These are phyloP conservation scores for Coreoperca whiteheadi DNA, from an alignment of 2,113 vertebrate genomes.

Conservation along the genomic window DNA sequence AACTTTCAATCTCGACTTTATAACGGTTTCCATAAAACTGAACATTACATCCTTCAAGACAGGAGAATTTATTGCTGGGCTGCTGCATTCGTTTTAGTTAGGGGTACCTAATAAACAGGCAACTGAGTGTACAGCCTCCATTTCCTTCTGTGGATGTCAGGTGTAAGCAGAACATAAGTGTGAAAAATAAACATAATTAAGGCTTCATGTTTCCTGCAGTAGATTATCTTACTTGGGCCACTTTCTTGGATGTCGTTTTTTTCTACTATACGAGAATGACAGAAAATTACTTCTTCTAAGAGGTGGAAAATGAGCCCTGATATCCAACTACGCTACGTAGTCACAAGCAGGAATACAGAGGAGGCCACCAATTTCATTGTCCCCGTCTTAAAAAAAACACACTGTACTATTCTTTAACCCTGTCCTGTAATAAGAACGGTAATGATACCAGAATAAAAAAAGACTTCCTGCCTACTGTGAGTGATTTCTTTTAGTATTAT, in stretches of 20 bases:
- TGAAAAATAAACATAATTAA: constrained; percentile 13
- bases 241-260: constrained; percentile 50
- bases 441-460: constrained; percentile 48
- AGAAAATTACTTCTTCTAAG: constrained; percentile 18
- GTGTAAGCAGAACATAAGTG: neutral
- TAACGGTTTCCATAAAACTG: neutral
- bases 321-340: neutral
- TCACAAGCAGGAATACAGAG: constrained; percentile 13
- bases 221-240: constrained; percentile 17
- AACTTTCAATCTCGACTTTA: neutral
- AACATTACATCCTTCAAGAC: constrained; percentile 2
- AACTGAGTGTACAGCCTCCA: neutral
- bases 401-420: constrained; percentile 4
- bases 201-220: constrained; percentile 19
- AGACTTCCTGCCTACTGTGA: constrained; percentile 12
- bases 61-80: neutral
- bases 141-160: neutral
- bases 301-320: constrained; percentile 36
- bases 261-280: constrained; percentile 21
- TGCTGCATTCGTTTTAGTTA: constrained; percentile 14
- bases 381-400: neutral
- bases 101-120: constrained; percentile 5
- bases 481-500: constrained; percentile 39
- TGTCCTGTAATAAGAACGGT: constrained; percentile 13
- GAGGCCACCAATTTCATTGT: constrained; percentile 25